Evolutionary conservation across 2,797 vertebrate species (phyloP).

Genomic region (Cichlasoma orientale): DNA sequence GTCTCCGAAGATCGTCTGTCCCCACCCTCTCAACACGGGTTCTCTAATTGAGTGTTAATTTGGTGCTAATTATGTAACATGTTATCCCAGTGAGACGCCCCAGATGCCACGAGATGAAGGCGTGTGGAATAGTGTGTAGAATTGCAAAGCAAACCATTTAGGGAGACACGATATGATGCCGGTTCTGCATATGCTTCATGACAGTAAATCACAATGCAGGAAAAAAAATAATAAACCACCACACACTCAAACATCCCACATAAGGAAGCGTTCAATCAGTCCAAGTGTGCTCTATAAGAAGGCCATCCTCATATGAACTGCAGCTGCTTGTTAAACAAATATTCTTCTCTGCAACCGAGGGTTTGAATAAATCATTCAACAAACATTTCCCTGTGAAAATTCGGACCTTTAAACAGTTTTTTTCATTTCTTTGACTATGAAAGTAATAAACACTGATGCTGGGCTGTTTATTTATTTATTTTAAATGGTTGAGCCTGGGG

Average conservation of each 20-base stretch:
- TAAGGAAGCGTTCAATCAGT: constrained; percentile 18
- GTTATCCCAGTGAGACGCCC: constrained; percentile 70
- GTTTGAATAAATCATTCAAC: constrained; percentile 60
- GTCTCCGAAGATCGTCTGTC: constrained; percentile 64
- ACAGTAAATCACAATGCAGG: background rate
- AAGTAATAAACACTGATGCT: constrained; percentile 45
- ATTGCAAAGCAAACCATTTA: constrained; percentile 43
- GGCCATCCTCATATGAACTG: constrained; percentile 31
- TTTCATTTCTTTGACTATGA: constrained; percentile 21
- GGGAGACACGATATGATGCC: constrained; percentile 1
- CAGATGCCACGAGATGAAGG: constrained; percentile 72
- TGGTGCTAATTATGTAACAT: constrained; percentile 80
- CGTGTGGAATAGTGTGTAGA: constrained; percentile 47
- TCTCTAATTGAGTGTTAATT: constrained; percentile 82
- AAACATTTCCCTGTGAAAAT: constrained; percentile 53
- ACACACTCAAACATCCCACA: background rate
- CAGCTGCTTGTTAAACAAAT: constrained; percentile 50
- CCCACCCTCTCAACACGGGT: constrained; percentile 67
- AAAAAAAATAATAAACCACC: background rate
- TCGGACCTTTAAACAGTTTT: background rate
- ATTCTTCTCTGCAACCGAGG: constrained; percentile 32
- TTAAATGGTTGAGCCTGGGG: constrained; percentile 11
- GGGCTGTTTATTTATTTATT: background rate
- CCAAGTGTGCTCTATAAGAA: background rate
- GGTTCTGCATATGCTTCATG: constrained; percentile 37